Base-by-base conservation (phyloP, 1,140 invertebrate species). In the Euschistus heros region DNA sequence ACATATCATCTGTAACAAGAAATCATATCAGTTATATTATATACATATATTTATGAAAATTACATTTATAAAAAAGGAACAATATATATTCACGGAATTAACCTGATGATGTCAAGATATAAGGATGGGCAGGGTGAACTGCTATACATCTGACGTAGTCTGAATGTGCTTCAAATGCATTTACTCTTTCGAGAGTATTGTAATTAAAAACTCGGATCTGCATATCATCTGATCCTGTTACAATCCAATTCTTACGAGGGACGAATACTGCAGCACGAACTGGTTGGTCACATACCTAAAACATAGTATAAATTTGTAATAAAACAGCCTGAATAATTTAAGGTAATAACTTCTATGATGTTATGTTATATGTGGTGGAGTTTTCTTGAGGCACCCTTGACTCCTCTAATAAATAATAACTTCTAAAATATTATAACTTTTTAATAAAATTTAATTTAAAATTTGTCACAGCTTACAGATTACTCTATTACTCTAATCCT, bases 201-300 rank as follows among this genome's bases (percentile, higher is more conserved):
- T 99, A 99, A 77, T 99, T 99, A 76, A 95, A 99, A 8, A 98
- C 87, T 65, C 96, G 81, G 22, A 99, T 87, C 75, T 91, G 88
- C 87, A 92, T 92, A 74, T 95, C 94, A 85, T 94, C 95, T 0
- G 96, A 98, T 37, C 97, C 97, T 14, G 93, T 95, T 33, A 99
- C 85, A 26, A 99, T 87, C 97, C 97, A 99, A 76, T 98, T 98
- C 74, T 99, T 99, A 26, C 97, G 81, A 0, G 94, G 86, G 14
- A 99, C 90, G 80, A 99, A 99, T 72, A 92, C 93, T 0, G 92
- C 94, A 5, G 92, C 86, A 72, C 97, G 78, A 0, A 99, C 96
- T 0, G 97, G 97, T 18, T 98, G 74, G 73, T 98, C 95, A 77
- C 96, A 98, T 5, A 98, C 89, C 82, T 84, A 47, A 8, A 71